These are phyloP conservation scores for Enoplosus armatus DNA, from an alignment of 2,797 vertebrate species.

Conservation along the genomic window DNA sequence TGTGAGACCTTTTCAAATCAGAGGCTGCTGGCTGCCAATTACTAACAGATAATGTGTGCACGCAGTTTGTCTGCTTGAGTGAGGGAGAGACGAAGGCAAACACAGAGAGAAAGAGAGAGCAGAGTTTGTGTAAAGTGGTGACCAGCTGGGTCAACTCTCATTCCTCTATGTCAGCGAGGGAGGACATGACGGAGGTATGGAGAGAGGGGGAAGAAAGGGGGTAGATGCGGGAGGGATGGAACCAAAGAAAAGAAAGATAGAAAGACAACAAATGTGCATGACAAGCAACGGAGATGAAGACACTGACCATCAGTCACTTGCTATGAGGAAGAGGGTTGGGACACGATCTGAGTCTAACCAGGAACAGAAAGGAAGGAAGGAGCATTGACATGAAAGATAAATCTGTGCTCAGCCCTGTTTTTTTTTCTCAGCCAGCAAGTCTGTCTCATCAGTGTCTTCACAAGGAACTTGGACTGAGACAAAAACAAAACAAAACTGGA, in stretches of 20 bases:
- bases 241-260: constrained; percentile 1
- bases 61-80: constrained; percentile 15
- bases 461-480: neutral
- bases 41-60: constrained; percentile 40
- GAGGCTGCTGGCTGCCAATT: constrained; percentile 38
- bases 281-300: constrained; percentile 4
- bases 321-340: constrained; percentile 1
- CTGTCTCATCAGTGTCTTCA: constrained; percentile 19
- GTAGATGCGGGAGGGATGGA: neutral
- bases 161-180: constrained; percentile 31
- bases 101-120: constrained; percentile 16
- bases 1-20: constrained; percentile 35
- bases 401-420: constrained; percentile 2
- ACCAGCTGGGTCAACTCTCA: constrained; percentile 47
- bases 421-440: neutral
- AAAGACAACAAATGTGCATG: constrained; percentile 16
- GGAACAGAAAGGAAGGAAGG: constrained; percentile 21
- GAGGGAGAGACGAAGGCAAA: constrained; percentile 23
- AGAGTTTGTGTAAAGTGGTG: constrained; percentile 38
- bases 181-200: constrained; percentile 12
- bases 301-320: constrained; percentile 14
- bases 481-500: constrained; percentile 6
- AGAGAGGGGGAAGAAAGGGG: neutral
- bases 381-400: neutral
- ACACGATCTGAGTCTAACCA: neutral